A percentile compares a stretch with the other conserved stretches of the same genome.
Conservation (phyloP, 2,113 vertebrate genomes). For the Onychostoma macrolepis region DNA sequence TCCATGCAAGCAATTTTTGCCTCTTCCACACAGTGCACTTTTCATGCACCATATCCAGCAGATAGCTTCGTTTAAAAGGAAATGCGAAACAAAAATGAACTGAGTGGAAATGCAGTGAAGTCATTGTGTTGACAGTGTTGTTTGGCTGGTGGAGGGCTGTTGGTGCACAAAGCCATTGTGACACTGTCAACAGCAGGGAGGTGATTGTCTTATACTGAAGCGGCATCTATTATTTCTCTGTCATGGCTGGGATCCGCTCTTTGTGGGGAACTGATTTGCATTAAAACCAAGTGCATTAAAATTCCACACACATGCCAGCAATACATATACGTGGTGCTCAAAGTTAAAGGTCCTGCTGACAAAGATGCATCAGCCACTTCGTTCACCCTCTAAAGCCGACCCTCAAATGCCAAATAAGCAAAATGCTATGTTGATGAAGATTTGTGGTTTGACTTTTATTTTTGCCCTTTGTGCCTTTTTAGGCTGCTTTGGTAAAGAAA, state of each 20-base stretch:
- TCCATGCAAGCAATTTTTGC: not conserved
- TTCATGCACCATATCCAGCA: slow-evolving; percentile 4
- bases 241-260: slow-evolving; percentile 63
- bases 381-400: not conserved
- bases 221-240: slow-evolving; percentile 65
- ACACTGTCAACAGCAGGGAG: slow-evolving; percentile 56
- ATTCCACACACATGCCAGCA: slow-evolving; percentile 67
- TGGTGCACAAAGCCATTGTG: slow-evolving; percentile 64
- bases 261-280: slow-evolving; percentile 71
- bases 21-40: slow-evolving; percentile 2
- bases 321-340: slow-evolving; percentile 64
- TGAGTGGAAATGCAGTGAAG: slow-evolving; percentile 18
- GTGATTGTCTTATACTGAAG: slow-evolving; percentile 46
- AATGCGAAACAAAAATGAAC: not conserved
- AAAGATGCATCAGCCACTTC: slow-evolving; percentile 60
- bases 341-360: slow-evolving; percentile 70
- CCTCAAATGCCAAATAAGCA: slow-evolving; percentile 30
- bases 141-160: slow-evolving; percentile 65
- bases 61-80: slow-evolving; percentile 6
- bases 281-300: slow-evolving; percentile 69
- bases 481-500: not conserved
- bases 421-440: slow-evolving; percentile 6
- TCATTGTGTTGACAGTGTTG: slow-evolving; percentile 60
- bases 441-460: slow-evolving; percentile 14
- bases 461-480: not conserved